Conservation (phyloP, 2,113 vertebrate genomes). For the Triplophysa tibetana region DNA sequence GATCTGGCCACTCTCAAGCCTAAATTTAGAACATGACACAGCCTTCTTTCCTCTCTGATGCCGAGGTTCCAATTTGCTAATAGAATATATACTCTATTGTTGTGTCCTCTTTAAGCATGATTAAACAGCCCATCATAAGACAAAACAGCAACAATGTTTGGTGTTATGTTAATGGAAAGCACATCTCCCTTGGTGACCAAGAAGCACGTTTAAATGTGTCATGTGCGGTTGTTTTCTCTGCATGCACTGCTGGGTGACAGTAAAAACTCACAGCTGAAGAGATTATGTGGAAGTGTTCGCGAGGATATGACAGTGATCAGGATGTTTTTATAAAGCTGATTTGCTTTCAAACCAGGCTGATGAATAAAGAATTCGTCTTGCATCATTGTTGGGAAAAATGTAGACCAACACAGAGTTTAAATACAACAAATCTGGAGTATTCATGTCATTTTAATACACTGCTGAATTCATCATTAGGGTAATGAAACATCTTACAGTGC, state of each 20-base stretch:
- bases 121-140: conserved; percentile 27
- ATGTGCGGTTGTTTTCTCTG: conserved; percentile 23
- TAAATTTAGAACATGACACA: conserved; percentile 68
- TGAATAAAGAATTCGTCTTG: not conserved
- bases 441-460: too few species aligned
- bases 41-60: conserved; percentile 26
- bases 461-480: not conserved
- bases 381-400: conserved; percentile 13
- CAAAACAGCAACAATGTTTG: conserved; percentile 42
- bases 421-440: too few species aligned
- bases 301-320: not conserved
- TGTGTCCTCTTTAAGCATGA: conserved; percentile 22
- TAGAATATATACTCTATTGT: conserved; percentile 43
- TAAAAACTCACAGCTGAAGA: not conserved
- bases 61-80: conserved; percentile 39
- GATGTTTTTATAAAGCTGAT: not conserved
- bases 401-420: too few species aligned
- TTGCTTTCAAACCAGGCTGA: not conserved
- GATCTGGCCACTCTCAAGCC: conserved; percentile 58
- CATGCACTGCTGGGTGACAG: not conserved
- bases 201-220: conserved; percentile 33
- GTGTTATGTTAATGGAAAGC: conserved; percentile 23
- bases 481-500: conserved; percentile 18
- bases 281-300: conserved; percentile 12
- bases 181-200: conserved; percentile 38